Conservation (phyloP, 1,140 invertebrate genomes). For the Maniola jurtina region DNA sequence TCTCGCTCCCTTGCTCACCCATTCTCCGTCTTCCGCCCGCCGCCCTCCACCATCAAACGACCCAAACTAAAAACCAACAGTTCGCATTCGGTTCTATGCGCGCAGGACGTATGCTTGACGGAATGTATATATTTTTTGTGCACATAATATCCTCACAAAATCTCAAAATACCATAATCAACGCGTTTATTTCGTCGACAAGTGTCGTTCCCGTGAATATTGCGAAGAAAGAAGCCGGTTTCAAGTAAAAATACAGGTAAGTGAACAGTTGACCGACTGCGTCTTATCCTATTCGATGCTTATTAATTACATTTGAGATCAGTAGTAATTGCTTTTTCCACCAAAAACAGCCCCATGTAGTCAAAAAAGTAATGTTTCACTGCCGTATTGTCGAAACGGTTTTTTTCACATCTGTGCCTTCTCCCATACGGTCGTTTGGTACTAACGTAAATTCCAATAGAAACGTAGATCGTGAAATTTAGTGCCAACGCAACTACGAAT, state of each 20-base stretch:
- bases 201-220: constrained; percentile 66
- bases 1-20: constrained; percentile 59
- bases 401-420: constrained; percentile 35
- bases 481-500: background rate
- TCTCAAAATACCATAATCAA: constrained; percentile 73
- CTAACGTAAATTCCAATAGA: constrained; percentile 24
- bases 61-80: constrained; percentile 69
- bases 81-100: constrained; percentile 72
- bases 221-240: constrained; percentile 59
- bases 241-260: constrained; percentile 75
- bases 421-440: constrained; percentile 37
- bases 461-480: background rate
- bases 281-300: constrained; percentile 68
- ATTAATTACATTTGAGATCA: constrained; percentile 46
- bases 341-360: constrained; percentile 20
- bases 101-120: constrained; percentile 64
- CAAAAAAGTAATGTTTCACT: constrained; percentile 29
- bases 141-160: constrained; percentile 72
- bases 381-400: constrained; percentile 34
- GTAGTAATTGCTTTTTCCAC: constrained; percentile 49
- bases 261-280: constrained; percentile 75
- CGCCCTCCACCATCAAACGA: constrained; percentile 64
- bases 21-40: constrained; percentile 71
- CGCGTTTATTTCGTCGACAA: constrained; percentile 52
- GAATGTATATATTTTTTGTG: constrained; percentile 77